Base-by-base conservation (phyloP, 92 coral and sea anemone genomes). In the Heliopora coerulea region DNA sequence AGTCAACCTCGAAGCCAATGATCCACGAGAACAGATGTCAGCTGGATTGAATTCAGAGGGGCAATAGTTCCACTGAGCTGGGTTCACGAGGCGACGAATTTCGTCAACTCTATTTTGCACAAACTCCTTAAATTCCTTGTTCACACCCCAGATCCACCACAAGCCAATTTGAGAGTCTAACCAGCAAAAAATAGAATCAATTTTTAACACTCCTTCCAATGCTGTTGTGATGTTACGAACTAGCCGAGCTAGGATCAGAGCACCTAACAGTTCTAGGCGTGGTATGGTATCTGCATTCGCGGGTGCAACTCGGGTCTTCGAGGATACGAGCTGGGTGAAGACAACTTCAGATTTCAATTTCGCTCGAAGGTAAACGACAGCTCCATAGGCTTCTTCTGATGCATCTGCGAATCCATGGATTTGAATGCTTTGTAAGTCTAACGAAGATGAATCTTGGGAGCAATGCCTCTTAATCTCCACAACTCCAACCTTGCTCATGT, bases 341-440 rank as follows among this genome's bases (percentile, higher is more conserved):
- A 79, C 76, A 39, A 25, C 18, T 62, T 77, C 84, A 46, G 83
- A 59, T 15, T 79, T 54, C 19, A 73, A 63, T 49, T 42, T 62
- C 17, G 68, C 58, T 8, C 79, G 84, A 8, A 84, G 72, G 66
- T 87, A 87, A 3, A 81, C 75, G 0, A 65, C 91, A 1, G 83
- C 86, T 19, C 78, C 87, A 37, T 88, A 88, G 8, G 88, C 91
- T 56, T 59, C 73, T 17, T 50, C 65, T 31, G 89, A 88, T n/a
- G 83, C 89, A 32, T 85, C 86, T 1, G 79, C 65, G 56, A 72
- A 85, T 3, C 86, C 89, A 72, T 82, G 83, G 42, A 85, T 54
- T 46, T 78, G 72, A 33, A 68, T 62, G 29, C 67, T 74, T 25
- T 7, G 9, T 5, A 56, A 32, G 17, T 74, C 75, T 61, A 56